These are phyloP conservation scores for Glaucidium brasilianum DNA, from an alignment of 2,113 vertebrate species.

Conservation along the genomic window DNA sequence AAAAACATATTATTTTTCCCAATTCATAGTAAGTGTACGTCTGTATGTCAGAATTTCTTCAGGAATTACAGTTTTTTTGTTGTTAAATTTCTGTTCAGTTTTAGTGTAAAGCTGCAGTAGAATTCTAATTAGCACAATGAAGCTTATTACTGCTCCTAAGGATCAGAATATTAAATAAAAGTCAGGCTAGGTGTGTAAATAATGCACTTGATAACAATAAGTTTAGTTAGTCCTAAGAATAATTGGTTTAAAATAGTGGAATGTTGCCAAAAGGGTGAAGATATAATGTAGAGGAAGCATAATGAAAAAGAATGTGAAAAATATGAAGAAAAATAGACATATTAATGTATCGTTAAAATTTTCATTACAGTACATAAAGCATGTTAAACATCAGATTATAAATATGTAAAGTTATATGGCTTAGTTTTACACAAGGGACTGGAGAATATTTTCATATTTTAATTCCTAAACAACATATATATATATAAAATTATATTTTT, in stretches of 20 bases:
- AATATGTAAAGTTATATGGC: constrained; percentile 17
- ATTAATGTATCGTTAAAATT: background rate
- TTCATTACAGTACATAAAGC: constrained; percentile 26
- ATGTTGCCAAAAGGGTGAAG: background rate
- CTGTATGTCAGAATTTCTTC: background rate
- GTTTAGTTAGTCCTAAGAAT: background rate
- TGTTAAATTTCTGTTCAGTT: background rate
- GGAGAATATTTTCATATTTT: constrained; percentile 12
- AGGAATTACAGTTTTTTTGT: background rate
- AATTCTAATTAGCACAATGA: background rate
- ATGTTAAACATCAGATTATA: background rate
- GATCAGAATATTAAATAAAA: background rate
- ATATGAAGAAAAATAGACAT: background rate
- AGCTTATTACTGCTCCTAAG: background rate
- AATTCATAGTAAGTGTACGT: background rate
- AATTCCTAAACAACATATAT: background rate
- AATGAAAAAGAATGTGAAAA: background rate
- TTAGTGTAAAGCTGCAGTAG: background rate
- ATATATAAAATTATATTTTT: background rate
- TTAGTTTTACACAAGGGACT: background rate
- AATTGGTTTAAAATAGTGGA: background rate
- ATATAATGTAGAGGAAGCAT: background rate
- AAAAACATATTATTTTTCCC: background rate
- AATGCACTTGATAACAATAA: background rate
- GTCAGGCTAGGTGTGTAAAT: background rate